phyloP scores from a whole-genome alignment of 2,113 vertebrate genomes.

The Marcusenius ussheri region DNA sequence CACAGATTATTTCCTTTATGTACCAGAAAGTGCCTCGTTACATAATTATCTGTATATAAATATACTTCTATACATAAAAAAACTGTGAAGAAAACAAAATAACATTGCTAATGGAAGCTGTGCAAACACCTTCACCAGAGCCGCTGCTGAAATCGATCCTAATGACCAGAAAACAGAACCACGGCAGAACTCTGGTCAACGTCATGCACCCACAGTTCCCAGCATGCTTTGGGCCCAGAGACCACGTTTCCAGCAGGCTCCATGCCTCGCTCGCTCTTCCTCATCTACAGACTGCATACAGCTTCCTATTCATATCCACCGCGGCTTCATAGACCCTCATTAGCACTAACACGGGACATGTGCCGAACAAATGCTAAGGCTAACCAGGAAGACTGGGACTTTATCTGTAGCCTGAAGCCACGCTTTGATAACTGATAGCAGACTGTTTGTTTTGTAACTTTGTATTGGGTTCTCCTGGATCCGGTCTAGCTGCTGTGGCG shows the following conservation, averaged over 20 bases:
- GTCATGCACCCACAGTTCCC: not conserved
- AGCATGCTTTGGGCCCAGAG: constrained; percentile 11
- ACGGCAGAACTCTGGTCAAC: not conserved
- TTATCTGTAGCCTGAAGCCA: not conserved
- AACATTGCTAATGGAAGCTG: not conserved
- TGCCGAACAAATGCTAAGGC: not conserved
- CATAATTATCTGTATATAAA: not conserved
- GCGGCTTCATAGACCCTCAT: constrained; percentile 4
- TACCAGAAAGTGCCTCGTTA: not conserved
- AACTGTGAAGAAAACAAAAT: not conserved
- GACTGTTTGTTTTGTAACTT: not conserved
- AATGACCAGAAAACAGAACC: not conserved
- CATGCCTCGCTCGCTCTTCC: not conserved
- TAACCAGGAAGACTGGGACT: not conserved
- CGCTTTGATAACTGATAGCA: not conserved
- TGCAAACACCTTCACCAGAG: too few species aligned
- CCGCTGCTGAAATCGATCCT: not conserved
- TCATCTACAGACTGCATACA: not conserved
- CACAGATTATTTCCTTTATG: not conserved
- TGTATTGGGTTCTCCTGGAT: not conserved
- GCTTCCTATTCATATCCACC: too few species aligned
- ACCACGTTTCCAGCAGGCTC: not conserved
- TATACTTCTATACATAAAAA: not conserved
- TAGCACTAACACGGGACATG: not conserved
- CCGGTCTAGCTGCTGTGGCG: not conserved